A percentile compares a stretch with the other conserved stretches of the same genome.
phyloP scores from a whole-genome alignment of 2,113 vertebrate species.

The Todiramphus chloris region DNA sequence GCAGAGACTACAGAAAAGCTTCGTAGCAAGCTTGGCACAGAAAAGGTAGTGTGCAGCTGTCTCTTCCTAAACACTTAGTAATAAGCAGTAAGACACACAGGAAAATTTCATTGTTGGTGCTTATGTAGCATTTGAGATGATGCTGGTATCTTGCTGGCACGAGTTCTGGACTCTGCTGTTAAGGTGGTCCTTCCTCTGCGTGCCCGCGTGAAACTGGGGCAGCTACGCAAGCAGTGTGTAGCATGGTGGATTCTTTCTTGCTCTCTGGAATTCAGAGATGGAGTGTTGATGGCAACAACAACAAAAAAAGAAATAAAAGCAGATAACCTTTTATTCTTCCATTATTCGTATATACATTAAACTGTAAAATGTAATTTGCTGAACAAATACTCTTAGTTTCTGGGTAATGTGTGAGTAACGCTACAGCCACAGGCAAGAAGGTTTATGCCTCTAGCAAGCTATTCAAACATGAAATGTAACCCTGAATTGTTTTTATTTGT shows the following conservation, averaged over 20 bases:
- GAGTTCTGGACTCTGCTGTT: background rate
- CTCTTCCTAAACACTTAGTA: background rate
- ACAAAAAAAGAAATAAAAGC: background rate
- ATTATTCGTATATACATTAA: background rate
- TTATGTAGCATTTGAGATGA: background rate
- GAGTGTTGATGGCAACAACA: background rate
- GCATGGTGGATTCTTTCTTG: background rate
- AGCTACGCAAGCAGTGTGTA: background rate
- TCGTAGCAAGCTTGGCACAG: background rate
- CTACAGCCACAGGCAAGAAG: background rate
- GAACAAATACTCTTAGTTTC: background rate
- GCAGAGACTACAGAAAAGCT: background rate
- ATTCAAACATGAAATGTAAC: background rate
- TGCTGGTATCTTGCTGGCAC: background rate
- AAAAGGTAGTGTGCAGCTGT: rapidly evolving
- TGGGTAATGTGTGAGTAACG: background rate
- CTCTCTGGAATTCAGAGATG: background rate
- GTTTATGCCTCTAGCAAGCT: background rate
- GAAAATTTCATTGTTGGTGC: background rate
- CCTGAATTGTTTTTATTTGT: background rate
- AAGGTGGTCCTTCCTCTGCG: rapidly evolving
- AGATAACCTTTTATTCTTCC: background rate
- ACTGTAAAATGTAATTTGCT: background rate
- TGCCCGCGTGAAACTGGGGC: background rate
- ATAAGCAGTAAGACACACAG: background rate